phyloP scores from a whole-genome alignment of 1,140 invertebrate species.

The Sarcophaga peregrina region DNA sequence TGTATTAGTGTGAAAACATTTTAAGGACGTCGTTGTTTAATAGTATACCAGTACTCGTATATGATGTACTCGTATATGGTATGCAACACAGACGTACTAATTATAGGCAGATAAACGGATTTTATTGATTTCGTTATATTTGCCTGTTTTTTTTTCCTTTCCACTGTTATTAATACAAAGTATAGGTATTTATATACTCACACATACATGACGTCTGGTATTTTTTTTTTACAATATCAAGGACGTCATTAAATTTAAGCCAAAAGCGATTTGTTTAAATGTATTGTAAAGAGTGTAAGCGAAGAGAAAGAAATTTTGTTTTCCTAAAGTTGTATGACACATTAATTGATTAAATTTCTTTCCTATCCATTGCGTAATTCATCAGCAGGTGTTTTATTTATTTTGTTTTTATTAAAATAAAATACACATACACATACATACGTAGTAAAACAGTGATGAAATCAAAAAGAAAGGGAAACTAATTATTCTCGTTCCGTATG shows the following conservation, averaged over 20 bases:
- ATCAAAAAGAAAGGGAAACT: no score
- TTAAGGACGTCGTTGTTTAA: conserved; percentile 5
- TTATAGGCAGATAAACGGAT: conserved; percentile 7
- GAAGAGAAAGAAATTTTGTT: no score
- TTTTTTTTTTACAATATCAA: background rate
- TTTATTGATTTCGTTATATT: conserved; percentile 14
- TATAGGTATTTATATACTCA: no score
- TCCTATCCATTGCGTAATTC: background rate
- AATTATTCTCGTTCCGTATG: no score
- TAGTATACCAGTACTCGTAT: background rate
- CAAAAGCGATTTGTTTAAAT: no score
- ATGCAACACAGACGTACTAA: background rate
- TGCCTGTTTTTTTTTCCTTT: background rate
- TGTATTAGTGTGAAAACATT: background rate
- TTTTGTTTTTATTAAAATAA: no score
- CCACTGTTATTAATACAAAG: background rate
- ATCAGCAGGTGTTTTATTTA: conserved; percentile 16
- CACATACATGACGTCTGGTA: background rate
- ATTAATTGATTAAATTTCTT: background rate
- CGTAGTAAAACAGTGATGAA: no score
- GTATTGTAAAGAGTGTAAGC: no score
- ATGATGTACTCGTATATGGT: background rate
- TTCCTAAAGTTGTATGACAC: no score
- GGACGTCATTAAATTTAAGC: background rate
- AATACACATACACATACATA: no score